Evolutionary conservation across 2,888 invertebrate species (phyloP), one percentile per base, ranked within the genome.

Genomic region (Drosophila subquinaria): DNA sequence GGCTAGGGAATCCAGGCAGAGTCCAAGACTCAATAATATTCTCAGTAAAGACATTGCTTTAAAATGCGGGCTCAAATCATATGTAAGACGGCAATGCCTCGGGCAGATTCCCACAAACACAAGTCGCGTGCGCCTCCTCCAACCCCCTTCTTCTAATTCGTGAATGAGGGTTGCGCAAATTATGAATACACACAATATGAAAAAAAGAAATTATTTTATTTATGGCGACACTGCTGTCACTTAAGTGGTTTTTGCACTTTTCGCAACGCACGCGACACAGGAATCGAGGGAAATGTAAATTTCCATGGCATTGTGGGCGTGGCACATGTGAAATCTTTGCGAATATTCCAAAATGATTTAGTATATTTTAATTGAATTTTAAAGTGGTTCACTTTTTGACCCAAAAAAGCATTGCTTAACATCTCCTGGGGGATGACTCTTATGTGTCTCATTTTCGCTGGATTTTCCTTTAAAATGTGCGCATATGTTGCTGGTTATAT

Each of bases 181-280:
- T 71, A 70, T 67, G n/a, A 52, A 47, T 48, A 17, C 11, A n/a
- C n/a, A n/a, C 27, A 15, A 57, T 43, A 20, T 27, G 50, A 23
- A 60, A 27, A 50, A 51, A 27, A 47, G 56, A 75, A 72, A 78
- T 89, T 76, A 74, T 73, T 53, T 90, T 88, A 90, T 88, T 89
- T 84, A 84, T 89, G 70, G 59, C 85, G 61, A 57, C 76, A 68
- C 82, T 76, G 75, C 76, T 81, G 76, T 75, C 87, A 78, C 77
- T 86, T 88, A 86, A 88, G 88, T 89, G 89, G 76, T 80, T 90
- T 89, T 89, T 81, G 78, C 89, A 90, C 88, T 82, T 83, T 80
- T 73, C 51, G 13, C 56, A 43, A 45, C 64, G 72, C 76, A 83
- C 86, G 80, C 76, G 67, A 62, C 74, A 27, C 27, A 35, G 48